phyloP scores from a whole-genome alignment of 2,797 vertebrate genomes.

The Tiaroga cobitis region DNA sequence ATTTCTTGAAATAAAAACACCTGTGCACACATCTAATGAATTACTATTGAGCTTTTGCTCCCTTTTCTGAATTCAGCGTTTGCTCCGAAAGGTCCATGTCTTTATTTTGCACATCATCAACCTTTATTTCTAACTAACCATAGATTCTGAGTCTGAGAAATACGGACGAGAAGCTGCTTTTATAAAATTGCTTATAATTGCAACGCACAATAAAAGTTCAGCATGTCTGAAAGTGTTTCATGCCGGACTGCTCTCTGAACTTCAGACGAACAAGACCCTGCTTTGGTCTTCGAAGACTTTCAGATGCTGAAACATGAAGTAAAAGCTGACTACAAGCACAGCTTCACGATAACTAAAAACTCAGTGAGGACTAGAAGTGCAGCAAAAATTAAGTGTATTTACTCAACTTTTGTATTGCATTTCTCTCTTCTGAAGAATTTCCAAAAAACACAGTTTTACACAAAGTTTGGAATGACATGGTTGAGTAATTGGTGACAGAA shows the following conservation, averaged over 20 bases:
- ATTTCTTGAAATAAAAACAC: not conserved
- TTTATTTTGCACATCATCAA: not conserved
- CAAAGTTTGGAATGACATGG: not conserved
- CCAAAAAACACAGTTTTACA: not conserved
- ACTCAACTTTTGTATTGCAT: not conserved
- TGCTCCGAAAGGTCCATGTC: not conserved
- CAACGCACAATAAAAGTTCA: not conserved
- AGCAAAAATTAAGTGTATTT: not conserved
- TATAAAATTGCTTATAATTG: not conserved
- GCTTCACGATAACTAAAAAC: conserved; percentile 4
- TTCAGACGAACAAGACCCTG: not conserved
- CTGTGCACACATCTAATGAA: not conserved
- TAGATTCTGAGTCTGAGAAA: not conserved
- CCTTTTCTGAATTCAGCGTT: not conserved
- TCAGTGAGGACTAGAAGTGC: not conserved
- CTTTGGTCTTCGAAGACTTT: conserved; percentile 30
- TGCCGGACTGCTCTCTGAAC: conserved; percentile 5
- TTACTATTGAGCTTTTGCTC: not conserved
- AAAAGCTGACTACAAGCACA: not conserved
- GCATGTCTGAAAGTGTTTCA: not conserved
- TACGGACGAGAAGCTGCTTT: not conserved
- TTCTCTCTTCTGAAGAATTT: not conserved
- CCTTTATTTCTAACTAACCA: not conserved
- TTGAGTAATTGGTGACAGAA: not conserved
- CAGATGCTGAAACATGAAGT: conserved; percentile 38